Percentiles rank a stretch among this genome's conserved stretches.
Evolutionary conservation across 2,888 invertebrate species (phyloP).

Genomic region (Archips xylosteana): DNA sequence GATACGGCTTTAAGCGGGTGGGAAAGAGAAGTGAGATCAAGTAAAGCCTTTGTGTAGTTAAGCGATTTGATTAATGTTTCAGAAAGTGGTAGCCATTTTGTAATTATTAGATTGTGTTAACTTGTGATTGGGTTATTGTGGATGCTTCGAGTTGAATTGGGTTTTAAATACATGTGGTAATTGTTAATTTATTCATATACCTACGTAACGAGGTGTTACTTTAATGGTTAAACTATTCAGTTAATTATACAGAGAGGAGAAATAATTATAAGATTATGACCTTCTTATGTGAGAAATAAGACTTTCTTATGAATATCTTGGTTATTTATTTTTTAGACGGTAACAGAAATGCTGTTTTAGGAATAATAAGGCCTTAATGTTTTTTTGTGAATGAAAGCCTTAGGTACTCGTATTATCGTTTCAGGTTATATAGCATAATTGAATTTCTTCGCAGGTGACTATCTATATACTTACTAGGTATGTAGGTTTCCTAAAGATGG

Average conservation of each 20-base stretch:
- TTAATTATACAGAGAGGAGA: not conserved
- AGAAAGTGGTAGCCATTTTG: slow-evolving; percentile 36
- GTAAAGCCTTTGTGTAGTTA: slow-evolving; percentile 65
- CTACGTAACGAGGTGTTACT: not conserved
- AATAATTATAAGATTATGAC: not conserved
- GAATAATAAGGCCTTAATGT: not conserved
- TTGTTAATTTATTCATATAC: slow-evolving; percentile 1
- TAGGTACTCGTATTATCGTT: too few species aligned
- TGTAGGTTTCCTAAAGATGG: too few species aligned
- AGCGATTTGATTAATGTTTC: slow-evolving; percentile 35
- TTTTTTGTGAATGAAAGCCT: too few species aligned
- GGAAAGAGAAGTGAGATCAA: slow-evolving; percentile 63
- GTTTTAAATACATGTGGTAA: slow-evolving; percentile 7
- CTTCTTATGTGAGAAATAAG: not conserved
- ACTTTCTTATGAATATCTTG: not conserved
- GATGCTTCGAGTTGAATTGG: not conserved
- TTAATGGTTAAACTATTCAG: not conserved
- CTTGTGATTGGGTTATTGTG: slow-evolving; percentile 33
- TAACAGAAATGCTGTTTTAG: not conserved
- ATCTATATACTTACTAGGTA: too few species aligned
- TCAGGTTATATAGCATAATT: too few species aligned
- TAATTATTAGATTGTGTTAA: slow-evolving; percentile 21
- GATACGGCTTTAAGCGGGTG: slow-evolving; percentile 34
- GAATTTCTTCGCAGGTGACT: too few species aligned
- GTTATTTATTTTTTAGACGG: too few species aligned